Base-by-base conservation (phyloP, 2,888 invertebrate genomes). In the Yponomeuta sedellus region DNA sequence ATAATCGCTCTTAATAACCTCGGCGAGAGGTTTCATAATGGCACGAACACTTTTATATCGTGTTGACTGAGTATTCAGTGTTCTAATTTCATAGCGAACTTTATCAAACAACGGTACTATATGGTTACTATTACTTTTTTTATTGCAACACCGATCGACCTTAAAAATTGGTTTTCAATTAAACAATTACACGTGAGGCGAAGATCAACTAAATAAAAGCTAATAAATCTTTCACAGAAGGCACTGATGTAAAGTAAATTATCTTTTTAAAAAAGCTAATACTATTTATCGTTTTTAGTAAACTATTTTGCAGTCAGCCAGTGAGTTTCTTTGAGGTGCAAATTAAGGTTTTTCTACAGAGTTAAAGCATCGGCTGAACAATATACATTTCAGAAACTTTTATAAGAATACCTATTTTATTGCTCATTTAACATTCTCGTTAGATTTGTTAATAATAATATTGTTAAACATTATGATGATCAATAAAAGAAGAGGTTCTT, bases 191-290 rank as follows among this genome's bases (percentile, higher is more conserved):
- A 64, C 19, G 44, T 10, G 44, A 52, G 44, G 44, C 44, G 16
- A 52, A 52, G 44, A 52, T 16, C 44, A 52, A 52, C 44, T 52
- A 52, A 52, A 52, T 52, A 52, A 16, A 52, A 64, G 39, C 19
- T 59, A 52, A 52, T 22, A 58, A 52, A 74, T 82, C 44, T 52
- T 52, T 78, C 80, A 79, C 76, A 74, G 79, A 88, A 90, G 90
- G 90, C 90, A 90, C 90, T 82, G 81, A 79, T 73, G 75, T 85
- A 85, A 85, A 78, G 72, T 75, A 81, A 80, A 71, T 76, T 73
- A 71, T 75, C 75, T 72, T 71, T 85, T 85, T 87, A 86, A 89
- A 88, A 88, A 89, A 88, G 87, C 88, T 88, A 86, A 84, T 76
- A 52, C 44, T 81, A 76, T 40, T 59, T 58, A n/a, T 56, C 16